Conservation (phyloP, 2,113 vertebrate species). For the Alces alces region DNA sequence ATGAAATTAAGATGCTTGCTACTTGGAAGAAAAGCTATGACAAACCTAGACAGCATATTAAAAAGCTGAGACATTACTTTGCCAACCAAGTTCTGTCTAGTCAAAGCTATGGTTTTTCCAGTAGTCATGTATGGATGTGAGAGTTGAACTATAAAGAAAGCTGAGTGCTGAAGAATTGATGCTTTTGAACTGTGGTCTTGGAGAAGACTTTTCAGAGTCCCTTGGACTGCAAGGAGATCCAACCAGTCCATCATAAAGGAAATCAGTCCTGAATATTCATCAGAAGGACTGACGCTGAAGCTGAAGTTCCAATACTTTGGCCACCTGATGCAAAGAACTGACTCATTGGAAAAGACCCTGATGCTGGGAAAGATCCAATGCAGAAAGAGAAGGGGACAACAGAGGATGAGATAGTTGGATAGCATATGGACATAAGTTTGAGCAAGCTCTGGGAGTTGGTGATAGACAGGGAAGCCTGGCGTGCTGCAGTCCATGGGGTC, state of each 20-base stretch:
- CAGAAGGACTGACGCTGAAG: fast-evolving
- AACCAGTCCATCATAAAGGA: neutral
- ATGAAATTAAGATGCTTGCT: neutral
- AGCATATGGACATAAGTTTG: neutral
- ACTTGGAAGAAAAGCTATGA: neutral
- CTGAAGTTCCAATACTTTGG: neutral
- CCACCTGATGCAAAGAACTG: neutral
- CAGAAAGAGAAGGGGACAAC: neutral
- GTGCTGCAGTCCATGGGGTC: neutral
- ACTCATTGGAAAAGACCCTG: neutral
- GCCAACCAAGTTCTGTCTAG: neutral
- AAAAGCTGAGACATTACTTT: neutral
- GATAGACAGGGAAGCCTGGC: neutral
- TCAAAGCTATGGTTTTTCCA: neutral
- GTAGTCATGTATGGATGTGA: neutral
- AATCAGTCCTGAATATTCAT: neutral
- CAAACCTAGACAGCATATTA: neutral
- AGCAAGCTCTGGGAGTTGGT: neutral
- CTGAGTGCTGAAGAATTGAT: neutral
- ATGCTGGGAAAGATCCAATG: neutral
- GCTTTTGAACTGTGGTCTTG: neutral
- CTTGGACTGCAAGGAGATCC: neutral
- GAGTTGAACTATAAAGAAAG: neutral
- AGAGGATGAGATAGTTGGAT: neutral
- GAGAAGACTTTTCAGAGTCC: neutral